These are phyloP conservation scores for Nesospiza acunhae DNA, from an alignment of 2,113 vertebrate species.

Conservation along the genomic window DNA sequence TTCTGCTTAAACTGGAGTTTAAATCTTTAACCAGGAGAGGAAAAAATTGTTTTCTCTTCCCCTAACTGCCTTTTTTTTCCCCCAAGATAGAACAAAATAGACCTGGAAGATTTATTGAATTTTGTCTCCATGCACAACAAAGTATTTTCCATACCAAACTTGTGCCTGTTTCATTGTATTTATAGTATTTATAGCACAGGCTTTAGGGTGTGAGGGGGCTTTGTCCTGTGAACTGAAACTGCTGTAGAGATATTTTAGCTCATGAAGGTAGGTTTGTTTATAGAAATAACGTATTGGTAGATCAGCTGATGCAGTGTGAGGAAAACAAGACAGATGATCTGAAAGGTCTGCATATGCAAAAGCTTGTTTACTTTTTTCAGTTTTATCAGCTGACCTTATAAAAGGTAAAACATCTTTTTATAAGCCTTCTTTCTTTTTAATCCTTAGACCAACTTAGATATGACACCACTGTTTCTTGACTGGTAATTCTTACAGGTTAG, in stretches of 20 bases:
- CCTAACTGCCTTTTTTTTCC: accelerated
- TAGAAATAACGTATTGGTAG: neutral
- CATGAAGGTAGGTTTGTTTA: neutral
- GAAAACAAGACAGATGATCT: neutral
- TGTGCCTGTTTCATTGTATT: accelerated
- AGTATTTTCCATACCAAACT: neutral
- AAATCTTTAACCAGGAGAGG: neutral
- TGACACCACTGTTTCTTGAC: neutral
- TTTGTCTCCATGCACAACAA: neutral
- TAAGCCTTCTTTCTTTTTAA: neutral
- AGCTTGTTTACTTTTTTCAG: neutral
- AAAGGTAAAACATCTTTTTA: neutral
- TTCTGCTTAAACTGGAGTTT: neutral
- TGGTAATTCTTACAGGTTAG: neutral
- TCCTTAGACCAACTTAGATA: neutral
- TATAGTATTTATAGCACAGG: neutral
- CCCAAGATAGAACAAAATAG: neutral
- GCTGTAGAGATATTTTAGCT: neutral
- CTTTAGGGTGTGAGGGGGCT: neutral
- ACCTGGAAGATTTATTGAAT: neutral
- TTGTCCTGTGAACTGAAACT: neutral
- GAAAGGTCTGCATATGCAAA: neutral
- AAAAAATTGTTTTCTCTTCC: neutral
- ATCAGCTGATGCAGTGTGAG: neutral
- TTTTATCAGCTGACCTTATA: neutral